These are phyloP conservation scores for Cairina moschata DNA, from an alignment of 2,113 vertebrate genomes.

Conservation along the genomic window DNA sequence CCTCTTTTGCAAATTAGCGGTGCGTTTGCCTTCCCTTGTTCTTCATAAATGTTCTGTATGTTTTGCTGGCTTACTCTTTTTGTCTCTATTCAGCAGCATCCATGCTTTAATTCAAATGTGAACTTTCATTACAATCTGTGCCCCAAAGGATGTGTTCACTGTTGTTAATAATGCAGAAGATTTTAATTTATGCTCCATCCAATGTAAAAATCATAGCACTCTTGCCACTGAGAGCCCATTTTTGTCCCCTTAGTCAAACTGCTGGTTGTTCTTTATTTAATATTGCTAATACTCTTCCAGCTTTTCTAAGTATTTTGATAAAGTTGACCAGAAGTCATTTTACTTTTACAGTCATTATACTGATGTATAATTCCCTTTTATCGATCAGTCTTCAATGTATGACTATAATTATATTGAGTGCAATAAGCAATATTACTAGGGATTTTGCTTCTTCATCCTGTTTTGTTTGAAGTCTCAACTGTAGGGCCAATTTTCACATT, in stretches of 20 bases:
- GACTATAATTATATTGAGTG: conserved; percentile 17
- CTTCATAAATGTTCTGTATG: not conserved
- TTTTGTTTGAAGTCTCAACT: conserved; percentile 70
- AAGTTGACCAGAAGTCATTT: conserved; percentile 57
- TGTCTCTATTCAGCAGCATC: not conserved
- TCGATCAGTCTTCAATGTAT: not conserved
- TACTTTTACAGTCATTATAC: conserved; percentile 15
- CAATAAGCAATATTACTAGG: conserved; percentile 31
- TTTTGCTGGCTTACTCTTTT: not conserved
- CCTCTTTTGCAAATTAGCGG: not conserved
- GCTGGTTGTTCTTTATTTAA: not conserved
- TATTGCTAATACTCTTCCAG: not conserved
- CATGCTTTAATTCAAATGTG: conserved; percentile 30
- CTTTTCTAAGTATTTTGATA: conserved; percentile 9
- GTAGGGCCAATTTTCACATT: conserved; percentile 69
- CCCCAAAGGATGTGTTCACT: not conserved
- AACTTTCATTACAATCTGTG: conserved; percentile 36
- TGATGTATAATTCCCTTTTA: conserved; percentile 51
- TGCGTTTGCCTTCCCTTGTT: not conserved
- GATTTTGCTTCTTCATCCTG: conserved; percentile 49
- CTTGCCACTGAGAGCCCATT: not conserved
- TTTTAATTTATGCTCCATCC: conserved; percentile 58
- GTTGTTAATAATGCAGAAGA: conserved; percentile 59
- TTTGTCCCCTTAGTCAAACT: not conserved
- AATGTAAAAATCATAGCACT: conserved; percentile 16